Evolutionary conservation across 2,888 invertebrate species (phyloP).

Genomic region (Apamea crenata): DNA sequence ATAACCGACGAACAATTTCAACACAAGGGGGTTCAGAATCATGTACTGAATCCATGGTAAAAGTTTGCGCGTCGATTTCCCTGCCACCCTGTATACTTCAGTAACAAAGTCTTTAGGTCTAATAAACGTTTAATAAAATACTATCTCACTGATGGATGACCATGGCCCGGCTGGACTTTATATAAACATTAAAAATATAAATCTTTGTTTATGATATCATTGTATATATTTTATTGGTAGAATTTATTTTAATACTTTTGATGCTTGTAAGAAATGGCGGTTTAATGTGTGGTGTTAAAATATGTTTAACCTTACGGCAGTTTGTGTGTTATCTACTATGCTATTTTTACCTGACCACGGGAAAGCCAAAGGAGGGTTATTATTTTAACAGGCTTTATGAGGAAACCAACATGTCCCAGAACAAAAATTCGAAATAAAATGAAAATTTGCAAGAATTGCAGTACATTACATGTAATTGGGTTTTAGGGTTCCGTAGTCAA

Average conservation of each 20-base stretch:
- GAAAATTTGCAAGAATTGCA: too few species aligned
- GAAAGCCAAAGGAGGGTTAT: neutral
- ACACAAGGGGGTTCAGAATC: too few species aligned
- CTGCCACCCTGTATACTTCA: too few species aligned
- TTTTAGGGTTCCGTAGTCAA: too few species aligned
- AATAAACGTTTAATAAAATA: slow-evolving; percentile 6
- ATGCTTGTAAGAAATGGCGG: slow-evolving; percentile 16
- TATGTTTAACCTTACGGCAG: neutral
- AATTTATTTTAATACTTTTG: slow-evolving; percentile 48
- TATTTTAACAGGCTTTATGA: neutral
- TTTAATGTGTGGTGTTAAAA: slow-evolving; percentile 3
- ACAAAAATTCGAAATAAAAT: neutral
- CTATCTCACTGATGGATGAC: slow-evolving; percentile 7
- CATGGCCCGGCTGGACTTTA: neutral
- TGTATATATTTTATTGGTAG: slow-evolving; percentile 27
- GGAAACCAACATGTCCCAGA: neutral
- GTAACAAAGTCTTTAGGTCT: neutral
- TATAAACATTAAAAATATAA: slow-evolving; percentile 31
- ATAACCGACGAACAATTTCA: too few species aligned
- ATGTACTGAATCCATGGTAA: too few species aligned
- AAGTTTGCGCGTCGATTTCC: too few species aligned
- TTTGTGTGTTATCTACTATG: neutral
- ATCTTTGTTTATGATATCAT: slow-evolving; percentile 25
- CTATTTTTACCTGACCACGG: neutral
- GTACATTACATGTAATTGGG: too few species aligned